Base-by-base conservation (phyloP, 2,113 vertebrate species). In the Tinamus guttatus region DNA sequence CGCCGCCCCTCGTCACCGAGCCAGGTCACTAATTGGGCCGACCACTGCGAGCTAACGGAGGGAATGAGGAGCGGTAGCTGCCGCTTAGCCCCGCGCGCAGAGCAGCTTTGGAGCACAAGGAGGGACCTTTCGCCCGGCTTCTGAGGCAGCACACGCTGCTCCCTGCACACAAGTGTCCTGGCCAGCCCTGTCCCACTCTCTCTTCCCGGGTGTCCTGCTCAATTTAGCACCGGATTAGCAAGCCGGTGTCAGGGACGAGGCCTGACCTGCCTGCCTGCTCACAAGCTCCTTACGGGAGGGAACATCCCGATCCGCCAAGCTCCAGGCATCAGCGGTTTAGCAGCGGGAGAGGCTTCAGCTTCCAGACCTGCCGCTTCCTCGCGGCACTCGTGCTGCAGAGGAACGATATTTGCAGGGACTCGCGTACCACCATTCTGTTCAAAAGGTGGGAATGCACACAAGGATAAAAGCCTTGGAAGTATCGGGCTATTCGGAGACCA, bases 11-110 rank as follows among this genome's bases (percentile, higher is more conserved):
- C 95, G 71, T 64, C 65, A 83, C 38, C 60, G 94, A 86, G 67
- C 40, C 80, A 94, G 86, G 95, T 88, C 47, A 36, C 69, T 97
- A 93, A 97, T 90, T 94, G 92, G 92, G 43, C 83, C 41, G 7
- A 47, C 17, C 45, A 19, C 45, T 19, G 45, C 45, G 45, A 47
- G 45, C 45, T 47, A 19, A 47, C 45, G 18, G 13, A 45, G n/a
- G 85, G 68, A 71, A 67, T 0, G 1, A 67, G 22, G 38, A 41
- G 93, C 24, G 13, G 64, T 24, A 70, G 56, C 56, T 68, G 36
- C n/a, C 1, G 7, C 28, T 80, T 4, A 77, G 36, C 49, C 76
- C 67, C 85, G 32, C 43, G 86, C 62, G 56, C 88, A 91, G 36
- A 73, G 79, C 73, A 78, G 58, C 69, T 47, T 38, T 21, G 11